Evolutionary conservation across 1,140 invertebrate genomes (phyloP), one percentile per base, ranked within the genome.

Genomic region (Drosophila sucinea): DNA sequence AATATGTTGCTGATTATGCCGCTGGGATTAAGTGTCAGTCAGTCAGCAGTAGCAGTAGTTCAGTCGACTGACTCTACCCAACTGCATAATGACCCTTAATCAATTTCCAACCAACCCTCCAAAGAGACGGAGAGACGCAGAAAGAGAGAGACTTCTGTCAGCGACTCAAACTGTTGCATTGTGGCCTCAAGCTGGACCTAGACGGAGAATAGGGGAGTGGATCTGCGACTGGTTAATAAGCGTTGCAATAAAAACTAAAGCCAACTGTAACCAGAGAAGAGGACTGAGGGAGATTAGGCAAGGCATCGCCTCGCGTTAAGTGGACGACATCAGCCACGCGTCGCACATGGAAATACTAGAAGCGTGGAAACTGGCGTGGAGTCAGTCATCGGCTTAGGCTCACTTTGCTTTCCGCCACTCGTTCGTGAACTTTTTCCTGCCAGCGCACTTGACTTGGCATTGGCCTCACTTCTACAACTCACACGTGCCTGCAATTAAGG

Each of bases 1-100:
- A 89, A 89, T 89, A 89, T 89, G 84, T 89, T 89, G 80, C 84
- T 89, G 84, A 89, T 89, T 89, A 85, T 85, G 81, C 84, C 84
- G 81, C 85, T 90, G 84, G 84, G 84, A 89, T 89, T 89, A 84
- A 83, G 82, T 89, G 83, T 87, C 82, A 86, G 82, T 74, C 60
- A 44, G 79, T 51, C 41, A n/a, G 41, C 4, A 44, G 7, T 25
- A 10, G 44, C 27, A 27, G 41, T 47, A 2, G 44, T 47, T 51
- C 44, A 25, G 17, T 47, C 63, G 64, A 38, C 32, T 33, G 69
- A 44, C 29, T 64, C 74, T 60, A 71, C 70, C 74, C 83, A 70
- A 74, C 84, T 87, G 84, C 84, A 87, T 89, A 89, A 89, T 89
- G 84, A 90, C 85, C 84, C 84, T 89, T 85, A 89, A 89, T 84